Evolutionary conservation across 2,888 invertebrate species (phyloP).

Genomic region (Escarpia spicata): DNA sequence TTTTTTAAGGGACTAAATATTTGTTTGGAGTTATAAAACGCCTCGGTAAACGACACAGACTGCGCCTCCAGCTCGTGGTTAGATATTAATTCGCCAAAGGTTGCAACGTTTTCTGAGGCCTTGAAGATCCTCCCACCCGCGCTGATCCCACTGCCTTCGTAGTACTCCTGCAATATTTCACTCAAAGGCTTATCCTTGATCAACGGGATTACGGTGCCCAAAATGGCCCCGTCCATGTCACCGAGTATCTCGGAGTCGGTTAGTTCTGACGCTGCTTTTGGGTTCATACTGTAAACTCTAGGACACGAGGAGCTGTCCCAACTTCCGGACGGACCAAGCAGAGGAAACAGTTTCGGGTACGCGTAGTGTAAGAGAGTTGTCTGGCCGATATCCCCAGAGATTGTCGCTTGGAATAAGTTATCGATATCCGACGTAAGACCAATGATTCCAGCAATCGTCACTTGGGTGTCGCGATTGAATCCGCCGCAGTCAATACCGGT

Average conservation of each 20-base stretch:
- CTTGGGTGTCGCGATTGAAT: not conserved
- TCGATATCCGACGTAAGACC: not conserved
- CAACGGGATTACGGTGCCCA: not conserved
- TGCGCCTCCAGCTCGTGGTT: not conserved
- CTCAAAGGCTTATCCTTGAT: not conserved
- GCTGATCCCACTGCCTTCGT: not conserved
- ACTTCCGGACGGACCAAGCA: not conserved
- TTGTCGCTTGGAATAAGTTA: not conserved
- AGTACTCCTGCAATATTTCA: not conserved
- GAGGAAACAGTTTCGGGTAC: not conserved
- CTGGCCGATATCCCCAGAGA: not conserved
- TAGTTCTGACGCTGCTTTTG: not conserved
- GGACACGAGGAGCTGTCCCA: not conserved
- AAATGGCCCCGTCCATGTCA: not conserved
- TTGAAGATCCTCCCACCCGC: not conserved
- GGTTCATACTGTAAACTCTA: not conserved
- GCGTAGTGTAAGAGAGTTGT: not conserved
- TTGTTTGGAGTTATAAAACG: not conserved
- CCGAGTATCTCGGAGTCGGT: not conserved
- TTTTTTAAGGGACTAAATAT: not conserved
- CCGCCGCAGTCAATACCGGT: not conserved
- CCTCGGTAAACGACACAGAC: not conserved
- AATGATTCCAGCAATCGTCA: not conserved
- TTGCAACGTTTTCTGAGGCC: not conserved
- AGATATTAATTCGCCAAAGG: not conserved